Conservation (phyloP, 2,797 vertebrate species). For the Periophthalmus magnuspinnatus region DNA sequence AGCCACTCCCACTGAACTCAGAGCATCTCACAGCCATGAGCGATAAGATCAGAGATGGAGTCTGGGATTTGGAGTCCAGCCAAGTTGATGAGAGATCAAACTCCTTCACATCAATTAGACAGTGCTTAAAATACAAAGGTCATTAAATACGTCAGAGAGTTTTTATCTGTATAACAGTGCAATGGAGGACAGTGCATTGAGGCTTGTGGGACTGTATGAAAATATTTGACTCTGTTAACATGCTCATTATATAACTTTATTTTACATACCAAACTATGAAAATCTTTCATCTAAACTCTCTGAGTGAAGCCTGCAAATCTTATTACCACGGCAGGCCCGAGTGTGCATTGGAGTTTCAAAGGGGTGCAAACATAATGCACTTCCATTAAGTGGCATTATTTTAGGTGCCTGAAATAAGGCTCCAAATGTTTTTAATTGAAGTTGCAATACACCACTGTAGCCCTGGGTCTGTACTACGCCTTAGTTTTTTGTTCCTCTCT, state of each 20-base stretch:
- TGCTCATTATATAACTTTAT: background rate
- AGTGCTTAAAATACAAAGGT: background rate
- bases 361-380: no score
- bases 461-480: no score
- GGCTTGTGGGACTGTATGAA: background rate
- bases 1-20: constrained; percentile 10
- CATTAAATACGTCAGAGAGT: background rate
- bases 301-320: no score
- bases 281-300: background rate
- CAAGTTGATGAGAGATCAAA: constrained; percentile 1
- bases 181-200: background rate
- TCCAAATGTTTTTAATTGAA: no score
- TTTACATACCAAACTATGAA: background rate
- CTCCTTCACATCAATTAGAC: background rate
- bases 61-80: background rate
- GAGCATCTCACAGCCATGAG: background rate
- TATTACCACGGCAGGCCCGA: no score
- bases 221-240: background rate
- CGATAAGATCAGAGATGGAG: background rate
- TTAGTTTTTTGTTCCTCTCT: no score
- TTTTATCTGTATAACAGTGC: background rate
- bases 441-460: no score
- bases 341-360: no score
- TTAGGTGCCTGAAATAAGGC: no score
- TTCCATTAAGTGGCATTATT: no score